A percentile compares a stretch with the other conserved stretches of the same genome.
These are phyloP conservation scores for Cololabis saira DNA, from an alignment of 2,113 vertebrate species.

Conservation along the genomic window DNA sequence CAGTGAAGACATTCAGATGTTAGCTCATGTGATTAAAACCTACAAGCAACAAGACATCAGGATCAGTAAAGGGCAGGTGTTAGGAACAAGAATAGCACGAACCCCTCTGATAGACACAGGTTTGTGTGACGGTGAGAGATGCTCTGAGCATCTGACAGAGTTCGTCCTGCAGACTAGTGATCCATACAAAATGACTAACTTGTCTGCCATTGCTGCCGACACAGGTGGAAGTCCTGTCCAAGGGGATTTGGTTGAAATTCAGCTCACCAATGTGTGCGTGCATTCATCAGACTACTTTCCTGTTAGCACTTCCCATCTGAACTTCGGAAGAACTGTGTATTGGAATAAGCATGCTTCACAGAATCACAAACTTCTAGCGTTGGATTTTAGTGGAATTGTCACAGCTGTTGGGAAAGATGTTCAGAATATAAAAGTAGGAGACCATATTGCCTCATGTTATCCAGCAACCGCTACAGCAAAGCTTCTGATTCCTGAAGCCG, in stretches of 20 bases:
- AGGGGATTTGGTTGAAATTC: conserved; percentile 77
- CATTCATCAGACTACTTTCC: conserved; percentile 90
- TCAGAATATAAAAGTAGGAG: conserved; percentile 81
- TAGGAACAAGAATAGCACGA: conserved; percentile 68
- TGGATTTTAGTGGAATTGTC: conserved; percentile 87
- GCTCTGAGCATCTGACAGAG: conserved; percentile 38
- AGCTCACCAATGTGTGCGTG: conserved; percentile 80
- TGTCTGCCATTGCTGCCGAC: conserved; percentile 72
- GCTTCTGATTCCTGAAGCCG: conserved; percentile 78
- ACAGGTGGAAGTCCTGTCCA: conserved; percentile 22
- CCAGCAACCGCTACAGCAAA: conserved; percentile 77
- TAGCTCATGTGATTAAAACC: conserved; percentile 79
- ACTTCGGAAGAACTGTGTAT: conserved; percentile 82
- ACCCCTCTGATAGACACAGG: conserved; percentile 59
- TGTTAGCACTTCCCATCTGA: conserved; percentile 80
- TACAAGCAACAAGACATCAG: conserved; percentile 80
- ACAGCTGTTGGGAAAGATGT: conserved; percentile 80
- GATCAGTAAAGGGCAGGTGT: conserved; percentile 81
- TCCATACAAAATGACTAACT: conserved; percentile 68
- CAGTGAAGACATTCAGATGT: conserved; percentile 77
- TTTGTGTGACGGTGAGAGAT: conserved; percentile 7
- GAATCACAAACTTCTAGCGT: conserved; percentile 80
- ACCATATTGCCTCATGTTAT: conserved; percentile 83
- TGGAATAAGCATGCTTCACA: conserved; percentile 79
- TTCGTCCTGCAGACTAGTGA: conserved; percentile 82